Percentiles rank a stretch among this genome's conserved stretches.
Evolutionary conservation across 2,888 invertebrate species (phyloP).

Genomic region (Macrostomum cliftonense): DNA sequence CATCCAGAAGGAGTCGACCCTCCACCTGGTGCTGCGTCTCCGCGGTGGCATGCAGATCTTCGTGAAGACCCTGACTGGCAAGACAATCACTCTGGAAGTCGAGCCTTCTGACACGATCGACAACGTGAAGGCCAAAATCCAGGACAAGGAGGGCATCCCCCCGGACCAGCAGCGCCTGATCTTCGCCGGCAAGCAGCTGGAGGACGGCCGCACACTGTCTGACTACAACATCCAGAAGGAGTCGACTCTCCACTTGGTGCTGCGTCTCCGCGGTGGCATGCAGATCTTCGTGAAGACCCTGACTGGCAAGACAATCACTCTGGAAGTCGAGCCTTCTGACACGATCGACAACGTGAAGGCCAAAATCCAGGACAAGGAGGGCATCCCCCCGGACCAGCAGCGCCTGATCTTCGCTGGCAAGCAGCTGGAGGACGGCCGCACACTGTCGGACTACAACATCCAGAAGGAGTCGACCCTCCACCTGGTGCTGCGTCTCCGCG

Average conservation of each 20-base stretch:
- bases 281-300: conserved; percentile 55
- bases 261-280: conserved; percentile 80
- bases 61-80: conserved; percentile 36
- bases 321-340: conserved; percentile 57
- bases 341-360: conserved; percentile 79
- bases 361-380: conserved; percentile 44
- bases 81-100: conserved; percentile 37
- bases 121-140: conserved; percentile 57
- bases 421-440: conserved; percentile 81
- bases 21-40: conserved; percentile 72
- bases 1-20: conserved; percentile 83
- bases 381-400: conserved; percentile 52
- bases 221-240: conserved; percentile 91
- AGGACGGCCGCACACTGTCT: conserved; percentile 75
- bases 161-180: conserved; percentile 63
- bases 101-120: conserved; percentile 80
- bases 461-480: conserved; percentile 88
- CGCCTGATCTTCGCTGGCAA: conserved; percentile 78
- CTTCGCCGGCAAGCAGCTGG: conserved; percentile 82
- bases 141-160: conserved; percentile 45
- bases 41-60: conserved; percentile 94
- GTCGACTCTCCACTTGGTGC: conserved; percentile 72
- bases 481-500: conserved; percentile 69
- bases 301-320: conserved; percentile 36
- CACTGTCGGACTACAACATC: conserved; percentile 78